Base-by-base conservation (phyloP, 2,797 vertebrate genomes). In the Spinibarbus caldwelli region DNA sequence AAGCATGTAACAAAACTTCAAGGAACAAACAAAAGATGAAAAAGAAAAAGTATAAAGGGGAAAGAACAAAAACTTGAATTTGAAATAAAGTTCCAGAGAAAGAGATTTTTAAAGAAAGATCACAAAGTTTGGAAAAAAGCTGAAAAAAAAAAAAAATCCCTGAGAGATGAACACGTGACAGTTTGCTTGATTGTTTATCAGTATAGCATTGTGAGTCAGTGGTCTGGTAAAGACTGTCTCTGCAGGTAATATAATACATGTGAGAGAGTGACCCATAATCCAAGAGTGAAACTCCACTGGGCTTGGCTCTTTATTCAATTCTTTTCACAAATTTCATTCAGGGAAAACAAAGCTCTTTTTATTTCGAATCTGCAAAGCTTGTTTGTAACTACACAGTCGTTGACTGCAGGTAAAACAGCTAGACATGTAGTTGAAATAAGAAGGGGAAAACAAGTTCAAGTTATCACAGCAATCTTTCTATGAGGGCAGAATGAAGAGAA, bases 241-340 rank as follows among this genome's bases (percentile, higher is more conserved):
- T 62, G 41, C 54, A 23, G 57, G 59, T 79, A 66, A 79, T 45
- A 19, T 7, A 31, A 79, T 47, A 66, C 77, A 21, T 31, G 59
- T 79, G 57, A 79, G 77, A 43, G 7, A 64, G 3, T 59, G 45
- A 21, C 10, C 29, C 19, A 1, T 34, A 52, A 7, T 14, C 8
- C 45, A 49, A 52, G 47, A 75, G 47, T 4, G 11, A 76, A 76
- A 54, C 49, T 5, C 21, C 10, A 52, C 19, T 2, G 72, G 47
- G 17, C 19, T 73, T 19, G 8, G 26, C 26, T 73, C 26, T 47
- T 31, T 31, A 36, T 54, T n/a, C 73, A 54, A 1, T 23, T 36
- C 29, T 76, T 36, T 54, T 14, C 72, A 23, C 29, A 34, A 72
- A 26, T 19, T 5, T 5, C 0, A 0, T 23, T 45, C 15, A 52